Base-by-base conservation (phyloP, 2,888 invertebrate species). In the Ophion ventricosus region DNA sequence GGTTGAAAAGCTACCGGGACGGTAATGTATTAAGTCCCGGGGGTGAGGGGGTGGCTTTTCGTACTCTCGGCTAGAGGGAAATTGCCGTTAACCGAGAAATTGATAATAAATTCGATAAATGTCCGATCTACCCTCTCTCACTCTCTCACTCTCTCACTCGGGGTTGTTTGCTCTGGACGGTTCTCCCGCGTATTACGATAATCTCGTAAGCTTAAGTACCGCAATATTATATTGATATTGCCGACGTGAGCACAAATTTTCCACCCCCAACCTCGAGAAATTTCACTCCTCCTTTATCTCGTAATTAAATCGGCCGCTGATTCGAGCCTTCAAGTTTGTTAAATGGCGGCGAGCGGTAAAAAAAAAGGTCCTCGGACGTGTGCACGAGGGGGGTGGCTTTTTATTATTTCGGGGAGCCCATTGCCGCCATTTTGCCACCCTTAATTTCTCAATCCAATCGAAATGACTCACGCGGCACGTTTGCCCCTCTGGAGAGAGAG, bases 41-140 rank as follows among this genome's bases (percentile, higher is more conserved):
- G n/a, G 63, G 40, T 40, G 78, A n/a, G 56, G 49, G 23, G 29
- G 29, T 26, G 72, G 25, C 26, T 56, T 23, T 78, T 49, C 17
- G 59, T 69, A 54, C 57, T 72, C 40, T 67, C 49, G 80, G 66
- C 59, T 74, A 35, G 59, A 72, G 86, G 88, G 89, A 92, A 92
- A 93, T 93, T 92, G 91, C 92, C 91, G 91, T 91, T 90, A 90
- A 87, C 88, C 88, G 87, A 80, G 82, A 91, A 92, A 92, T 93
- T 92, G 93, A 93, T 93, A 92, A 93, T 93, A 93, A 93, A 93
- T 93, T 92, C 90, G 91, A 93, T 93, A 91, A 91, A 85, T 76
- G 74, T 84, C 76, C 40, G 63, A 29, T 70, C 49, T 23, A 14
- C 54, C 49, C 70, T 17, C 49, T 14, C 49, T 26, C 61, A 4